Evolutionary conservation across 2,888 invertebrate genomes (phyloP).

Genomic region (Andrena camellia): DNA sequence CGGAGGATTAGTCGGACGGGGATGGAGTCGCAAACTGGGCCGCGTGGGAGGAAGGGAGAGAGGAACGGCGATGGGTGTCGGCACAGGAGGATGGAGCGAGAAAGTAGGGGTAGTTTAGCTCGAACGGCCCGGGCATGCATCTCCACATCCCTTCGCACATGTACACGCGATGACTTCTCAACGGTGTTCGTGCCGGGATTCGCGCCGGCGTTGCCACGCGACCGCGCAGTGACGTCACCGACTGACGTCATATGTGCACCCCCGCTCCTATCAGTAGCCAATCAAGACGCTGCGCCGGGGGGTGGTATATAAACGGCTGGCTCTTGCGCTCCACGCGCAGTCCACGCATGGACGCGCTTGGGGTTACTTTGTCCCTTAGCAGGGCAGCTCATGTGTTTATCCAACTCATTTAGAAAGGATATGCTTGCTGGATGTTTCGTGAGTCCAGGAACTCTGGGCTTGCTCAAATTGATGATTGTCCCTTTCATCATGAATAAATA

Average conservation of each 20-base stretch:
- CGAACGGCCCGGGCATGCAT: slow-evolving; percentile 75
- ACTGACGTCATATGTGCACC: slow-evolving; percentile 75
- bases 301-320: slow-evolving; percentile 42
- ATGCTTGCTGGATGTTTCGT: not conserved
- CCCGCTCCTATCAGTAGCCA: slow-evolving; percentile 50
- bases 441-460: not conserved
- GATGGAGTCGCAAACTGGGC: slow-evolving; percentile 52
- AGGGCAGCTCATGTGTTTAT: not conserved
- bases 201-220: slow-evolving; percentile 78
- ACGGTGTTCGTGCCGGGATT: slow-evolving; percentile 76
- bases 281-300: slow-evolving; percentile 34
- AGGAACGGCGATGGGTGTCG: slow-evolving; percentile 20
- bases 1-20: slow-evolving; percentile 37
- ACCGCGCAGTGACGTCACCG: slow-evolving; percentile 73
- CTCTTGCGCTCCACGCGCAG: slow-evolving; percentile 12
- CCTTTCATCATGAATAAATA: not conserved
- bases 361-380: not conserved
- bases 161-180: slow-evolving; percentile 53
- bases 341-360: slow-evolving; percentile 32
- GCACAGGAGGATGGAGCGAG: slow-evolving; percentile 36
- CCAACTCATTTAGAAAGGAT: not conserved
- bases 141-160: slow-evolving; percentile 51
- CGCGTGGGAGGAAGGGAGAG: slow-evolving; percentile 19
- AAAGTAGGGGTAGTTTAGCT: slow-evolving; percentile 75
- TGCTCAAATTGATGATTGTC: not conserved